Base-by-base conservation (phyloP, 2,888 invertebrate genomes). In the Apodemia hepburni region DNA sequence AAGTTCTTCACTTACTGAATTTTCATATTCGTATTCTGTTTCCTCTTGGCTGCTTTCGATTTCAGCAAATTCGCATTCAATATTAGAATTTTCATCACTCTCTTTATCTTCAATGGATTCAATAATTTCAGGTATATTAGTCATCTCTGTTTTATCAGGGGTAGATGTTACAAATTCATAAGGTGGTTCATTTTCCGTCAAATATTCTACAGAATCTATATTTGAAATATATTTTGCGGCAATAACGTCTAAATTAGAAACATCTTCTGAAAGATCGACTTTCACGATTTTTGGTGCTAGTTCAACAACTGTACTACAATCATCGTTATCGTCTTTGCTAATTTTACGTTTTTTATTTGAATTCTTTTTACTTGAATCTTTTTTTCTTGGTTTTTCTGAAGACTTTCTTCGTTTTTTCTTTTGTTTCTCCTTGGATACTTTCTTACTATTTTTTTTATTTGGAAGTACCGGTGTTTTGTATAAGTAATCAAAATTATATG, bases 401-500 rank as follows among this genome's bases (percentile, higher is more conserved):
- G 27, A 6, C 22, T 27, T 60, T 67, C 38, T 59, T 69, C 35
- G 66, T 18, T 60, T 68, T 58, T 59, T 69, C 38, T 66, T 59
- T 3, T 65, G n/a, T 57, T 68, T 45, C 61, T 66, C 42, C 33
- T 60, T 64, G 22, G 47, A 59, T 17, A n/a, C 54, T 33, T 58
- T 64, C 11, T 65, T 63, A 59, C 51, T 65, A 47, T 33, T 27
- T 9, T 61, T 61, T 58, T 35, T 54, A 63, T 59, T 66, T 3
- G 64, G 42, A 17, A 61, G 54, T 63, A 69, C 65, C 29, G 68
- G 61, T 29, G 63, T 60, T 68, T 69, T 70, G 62, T 71, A 70
- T 29, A 72, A 64, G 59, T 72, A 68, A 38, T 68, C 68, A 65
- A 70, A 68, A 45, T 73, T 69, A 49, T 65, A 71, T 6, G 73